Base-by-base conservation (phyloP, 2,888 invertebrate genomes). In the Mamestra brassicae region DNA sequence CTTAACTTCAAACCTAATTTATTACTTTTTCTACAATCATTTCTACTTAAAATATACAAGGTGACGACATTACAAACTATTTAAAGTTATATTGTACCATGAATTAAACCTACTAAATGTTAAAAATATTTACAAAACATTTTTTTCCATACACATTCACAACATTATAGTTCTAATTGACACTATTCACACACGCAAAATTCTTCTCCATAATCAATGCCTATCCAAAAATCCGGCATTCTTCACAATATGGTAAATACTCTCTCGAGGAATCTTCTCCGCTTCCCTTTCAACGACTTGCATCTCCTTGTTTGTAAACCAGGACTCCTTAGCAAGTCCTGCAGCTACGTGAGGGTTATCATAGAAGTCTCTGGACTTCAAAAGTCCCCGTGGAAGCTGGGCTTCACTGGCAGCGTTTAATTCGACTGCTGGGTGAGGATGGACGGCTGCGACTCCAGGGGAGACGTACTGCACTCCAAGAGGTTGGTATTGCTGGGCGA, bases 281-380 rank as follows among this genome's bases (percentile, higher is more conserved):
- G 98, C 97, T 89, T 98, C 98, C 15, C 98, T 97, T 89, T 98
- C 97, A 61, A 97, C 97, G 0, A 98, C 98, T 78, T 97, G 98
- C 97, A 97, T 98, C 92, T 98, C 98, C 89, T 98, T 98, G 84
- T 97, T 97, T 0, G 97, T 97, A 84, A 98, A 97, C 98, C 98
- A 98, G 0, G 98, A 98, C 87, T 98, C 98, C 87, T 97, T 97
- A 1, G 98, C 98, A 13, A 98, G 95, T 0, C 97, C 97, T 8
- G 97, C 97, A 8, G 98, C 98, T 15, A 98, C 97, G 3, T 96
- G 92, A 0, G 98, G 98, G 93, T 98, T 97, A 88, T 98, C 98
- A 92, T 98, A 98, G 92, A 98, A 98, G 8, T 95, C 95, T 63
- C 97, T 97, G 42, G 97, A 95, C 90, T 98, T 98, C 67, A 97